phyloP scores from a whole-genome alignment of 2,888 invertebrate species.

The Lasioglossum vierecki region DNA sequence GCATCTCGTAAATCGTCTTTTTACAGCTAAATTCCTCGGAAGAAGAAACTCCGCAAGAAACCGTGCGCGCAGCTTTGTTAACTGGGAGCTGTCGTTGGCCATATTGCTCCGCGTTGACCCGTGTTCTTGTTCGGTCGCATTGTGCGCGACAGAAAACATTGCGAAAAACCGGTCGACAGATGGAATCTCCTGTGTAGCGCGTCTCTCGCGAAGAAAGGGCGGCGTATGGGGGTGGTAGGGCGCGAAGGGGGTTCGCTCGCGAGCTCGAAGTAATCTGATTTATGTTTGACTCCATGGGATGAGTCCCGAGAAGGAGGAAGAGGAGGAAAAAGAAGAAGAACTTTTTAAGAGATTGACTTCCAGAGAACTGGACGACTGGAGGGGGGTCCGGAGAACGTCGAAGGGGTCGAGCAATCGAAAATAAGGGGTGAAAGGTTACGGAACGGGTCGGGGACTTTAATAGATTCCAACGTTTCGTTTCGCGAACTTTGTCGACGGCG shows the following conservation, averaged over 20 bases:
- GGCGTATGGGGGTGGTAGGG: not conserved
- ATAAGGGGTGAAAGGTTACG: constrained; percentile 64
- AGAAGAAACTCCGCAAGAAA: not conserved
- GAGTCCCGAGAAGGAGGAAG: constrained; percentile 39
- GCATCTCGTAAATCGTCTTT: not conserved
- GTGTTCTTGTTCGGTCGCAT: not conserved
- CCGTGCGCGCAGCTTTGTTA: not conserved
- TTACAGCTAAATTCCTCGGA: not conserved
- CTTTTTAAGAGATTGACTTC: constrained; percentile 82
- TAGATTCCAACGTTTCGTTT: constrained; percentile 74
- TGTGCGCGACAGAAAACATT: not conserved
- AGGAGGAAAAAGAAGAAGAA: constrained; percentile 57
- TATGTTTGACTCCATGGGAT: constrained; percentile 77
- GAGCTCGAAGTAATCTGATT: constrained; percentile 79
- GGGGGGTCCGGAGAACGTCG: not conserved
- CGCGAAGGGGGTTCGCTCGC: constrained; percentile 22
- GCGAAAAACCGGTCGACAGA: constrained; percentile 20
- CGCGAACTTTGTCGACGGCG: constrained; percentile 58
- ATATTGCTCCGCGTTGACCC: constrained; percentile 23
- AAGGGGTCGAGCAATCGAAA: constrained; percentile 70
- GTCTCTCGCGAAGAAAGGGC: not conserved
- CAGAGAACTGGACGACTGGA: constrained; percentile 44
- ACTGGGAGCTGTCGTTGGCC: constrained; percentile 43
- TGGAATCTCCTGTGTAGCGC: not conserved
- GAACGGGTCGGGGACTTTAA: constrained; percentile 70